Evolutionary conservation across 2,888 invertebrate species (phyloP).

Genomic region (Coelopa pilipes): DNA sequence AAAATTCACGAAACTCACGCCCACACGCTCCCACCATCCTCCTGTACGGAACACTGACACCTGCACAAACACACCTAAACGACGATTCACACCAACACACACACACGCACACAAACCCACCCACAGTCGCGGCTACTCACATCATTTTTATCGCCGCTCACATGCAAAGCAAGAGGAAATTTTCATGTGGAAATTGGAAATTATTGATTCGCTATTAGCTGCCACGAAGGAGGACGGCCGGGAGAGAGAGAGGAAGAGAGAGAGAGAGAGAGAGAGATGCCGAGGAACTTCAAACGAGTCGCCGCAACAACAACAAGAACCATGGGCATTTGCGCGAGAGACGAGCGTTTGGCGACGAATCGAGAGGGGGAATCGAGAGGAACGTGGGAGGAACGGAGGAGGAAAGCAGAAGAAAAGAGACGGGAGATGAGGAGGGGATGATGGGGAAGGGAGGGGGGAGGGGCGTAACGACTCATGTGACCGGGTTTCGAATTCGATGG

Average conservation of each 20-base stretch:
- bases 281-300: no score
- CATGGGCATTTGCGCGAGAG: no score
- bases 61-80: no score
- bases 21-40: not conserved
- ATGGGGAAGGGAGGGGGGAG: no score
- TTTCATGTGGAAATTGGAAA: constrained; percentile 52
- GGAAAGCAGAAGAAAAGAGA: no score
- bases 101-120: not conserved
- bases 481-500: not conserved
- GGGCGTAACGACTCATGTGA: not conserved
- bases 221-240: not conserved
- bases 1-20: not conserved
- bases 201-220: constrained; percentile 64
- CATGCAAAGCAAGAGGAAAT: constrained; percentile 2
- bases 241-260: no score
- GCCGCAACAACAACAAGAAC: no score
- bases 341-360: no score
- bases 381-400: no score
- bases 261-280: no score
- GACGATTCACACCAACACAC: not conserved
- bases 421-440: no score
- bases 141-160: not conserved
- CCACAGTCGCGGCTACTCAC: not conserved
- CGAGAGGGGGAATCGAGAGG: no score
- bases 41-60: not conserved